A percentile compares a stretch with the other conserved stretches of the same genome.
Evolutionary conservation across 2,113 vertebrate species (phyloP).

Genomic region (Colossoma macropomum): DNA sequence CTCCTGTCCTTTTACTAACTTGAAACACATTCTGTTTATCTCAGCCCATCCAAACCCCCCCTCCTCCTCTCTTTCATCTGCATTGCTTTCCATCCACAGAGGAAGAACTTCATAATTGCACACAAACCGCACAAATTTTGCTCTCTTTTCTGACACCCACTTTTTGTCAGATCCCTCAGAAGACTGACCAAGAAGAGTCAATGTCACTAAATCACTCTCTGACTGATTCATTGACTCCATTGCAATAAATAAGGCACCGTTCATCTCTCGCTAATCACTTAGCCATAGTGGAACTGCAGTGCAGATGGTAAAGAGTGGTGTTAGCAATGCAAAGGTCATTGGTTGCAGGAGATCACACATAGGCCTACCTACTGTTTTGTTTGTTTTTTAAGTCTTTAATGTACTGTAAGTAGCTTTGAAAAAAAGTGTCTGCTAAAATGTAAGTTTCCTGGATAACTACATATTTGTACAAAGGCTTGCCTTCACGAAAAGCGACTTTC

Average conservation of each 20-base stretch:
- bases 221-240: neutral
- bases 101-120: constrained; percentile 6
- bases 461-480: neutral
- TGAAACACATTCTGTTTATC: constrained; percentile 38
- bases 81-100: constrained; percentile 29
- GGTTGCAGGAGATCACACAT: too few relatives aligned
- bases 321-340: too few relatives aligned
- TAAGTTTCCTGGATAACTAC: neutral
- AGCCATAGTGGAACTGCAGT: too few relatives aligned
- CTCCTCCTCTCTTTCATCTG: constrained; percentile 1
- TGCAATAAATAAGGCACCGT: too few relatives aligned
- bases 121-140: neutral
- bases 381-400: too few relatives aligned
- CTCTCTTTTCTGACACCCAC: too few relatives aligned
- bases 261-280: too few relatives aligned
- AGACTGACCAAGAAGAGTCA: neutral
- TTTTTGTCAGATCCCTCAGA: too few relatives aligned
- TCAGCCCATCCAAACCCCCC: neutral
- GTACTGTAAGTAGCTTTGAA: too few relatives aligned
- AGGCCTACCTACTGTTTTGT: too few relatives aligned
- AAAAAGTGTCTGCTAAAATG: too few relatives aligned
- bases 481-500: neutral
- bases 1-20: constrained; percentile 17
- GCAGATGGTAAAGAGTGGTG: too few relatives aligned
- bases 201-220: neutral